Conservation (phyloP, 2,113 vertebrate genomes). For the Dasyurus viverrinus region DNA sequence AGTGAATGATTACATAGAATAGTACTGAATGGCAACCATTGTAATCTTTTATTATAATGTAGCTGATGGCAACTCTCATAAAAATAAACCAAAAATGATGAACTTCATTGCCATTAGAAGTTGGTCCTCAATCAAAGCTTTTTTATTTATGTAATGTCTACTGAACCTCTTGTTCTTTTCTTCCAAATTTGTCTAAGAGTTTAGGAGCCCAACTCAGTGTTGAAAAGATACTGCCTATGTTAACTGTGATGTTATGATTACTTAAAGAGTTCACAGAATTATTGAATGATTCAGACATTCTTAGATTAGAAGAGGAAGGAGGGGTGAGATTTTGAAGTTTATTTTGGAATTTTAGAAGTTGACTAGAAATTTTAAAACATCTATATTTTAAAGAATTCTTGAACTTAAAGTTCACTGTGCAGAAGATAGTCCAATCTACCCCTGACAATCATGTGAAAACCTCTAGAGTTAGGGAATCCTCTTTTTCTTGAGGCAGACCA, state of each 20-base stretch:
- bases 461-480: background rate
- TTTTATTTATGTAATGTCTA: background rate
- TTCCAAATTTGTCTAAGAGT: slow-evolving; percentile 27
- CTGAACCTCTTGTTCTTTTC: background rate
- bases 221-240: background rate
- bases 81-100: background rate
- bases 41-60: background rate
- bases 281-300: slow-evolving; percentile 25
- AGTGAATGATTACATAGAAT: background rate
- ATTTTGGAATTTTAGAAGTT: slow-evolving; percentile 26
- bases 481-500: background rate
- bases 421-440: background rate
- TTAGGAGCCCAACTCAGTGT: background rate
- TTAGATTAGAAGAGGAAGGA: background rate
- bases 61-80: background rate
- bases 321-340: background rate
- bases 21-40: background rate
- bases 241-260: slow-evolving; percentile 4
- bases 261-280: slow-evolving; percentile 2
- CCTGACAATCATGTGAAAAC: background rate
- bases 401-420: background rate
- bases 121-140: background rate
- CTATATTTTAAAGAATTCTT: slow-evolving; percentile 19
- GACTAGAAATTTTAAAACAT: slow-evolving; percentile 9
- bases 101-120: background rate